Evolutionary conservation across 2,113 vertebrate genomes (phyloP).

Genomic region (Paraplagusia blochii): DNA sequence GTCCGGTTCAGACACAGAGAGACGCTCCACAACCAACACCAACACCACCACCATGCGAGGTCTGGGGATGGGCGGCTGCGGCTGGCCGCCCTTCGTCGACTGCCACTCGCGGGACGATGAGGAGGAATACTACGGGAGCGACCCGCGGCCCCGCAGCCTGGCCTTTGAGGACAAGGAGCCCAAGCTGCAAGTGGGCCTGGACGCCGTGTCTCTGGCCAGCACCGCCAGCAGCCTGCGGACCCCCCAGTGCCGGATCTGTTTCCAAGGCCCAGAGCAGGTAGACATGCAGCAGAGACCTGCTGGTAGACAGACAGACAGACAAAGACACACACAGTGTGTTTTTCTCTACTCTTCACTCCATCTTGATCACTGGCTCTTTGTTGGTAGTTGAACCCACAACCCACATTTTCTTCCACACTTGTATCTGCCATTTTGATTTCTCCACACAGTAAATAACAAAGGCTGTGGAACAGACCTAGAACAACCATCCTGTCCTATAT

Average conservation of each 20-base stretch:
- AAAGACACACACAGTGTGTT: conserved; percentile 3
- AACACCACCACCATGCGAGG: conserved; percentile 73
- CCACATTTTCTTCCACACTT: not conserved
- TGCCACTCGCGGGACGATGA: conserved; percentile 81
- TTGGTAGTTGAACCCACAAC: not conserved
- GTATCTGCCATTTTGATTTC: conserved; percentile 41
- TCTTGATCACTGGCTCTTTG: not conserved
- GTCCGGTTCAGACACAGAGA: conserved; percentile 80
- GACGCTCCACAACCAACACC: conserved; percentile 45
- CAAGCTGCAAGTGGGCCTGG: conserved; percentile 82
- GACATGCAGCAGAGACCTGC: conserved; percentile 12
- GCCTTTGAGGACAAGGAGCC: conserved; percentile 83
- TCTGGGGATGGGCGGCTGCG: conserved; percentile 85
- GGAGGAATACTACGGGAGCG: conserved; percentile 86
- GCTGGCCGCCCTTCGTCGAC: conserved; percentile 83
- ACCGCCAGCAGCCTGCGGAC: conserved; percentile 85
- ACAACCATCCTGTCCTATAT: conserved; percentile 34
- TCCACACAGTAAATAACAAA: conserved; percentile 27
- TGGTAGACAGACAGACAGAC: not conserved
- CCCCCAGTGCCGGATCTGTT: conserved; percentile 92
- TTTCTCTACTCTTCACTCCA: conserved; percentile 24
- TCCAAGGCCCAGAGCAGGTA: conserved; percentile 93
- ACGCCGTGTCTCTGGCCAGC: conserved; percentile 87
- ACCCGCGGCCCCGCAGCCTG: conserved; percentile 80
- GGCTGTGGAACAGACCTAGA: conserved; percentile 20